Evolutionary conservation across 2,888 invertebrate genomes (phyloP).

Genomic region (Nesidiocoris tenuis): DNA sequence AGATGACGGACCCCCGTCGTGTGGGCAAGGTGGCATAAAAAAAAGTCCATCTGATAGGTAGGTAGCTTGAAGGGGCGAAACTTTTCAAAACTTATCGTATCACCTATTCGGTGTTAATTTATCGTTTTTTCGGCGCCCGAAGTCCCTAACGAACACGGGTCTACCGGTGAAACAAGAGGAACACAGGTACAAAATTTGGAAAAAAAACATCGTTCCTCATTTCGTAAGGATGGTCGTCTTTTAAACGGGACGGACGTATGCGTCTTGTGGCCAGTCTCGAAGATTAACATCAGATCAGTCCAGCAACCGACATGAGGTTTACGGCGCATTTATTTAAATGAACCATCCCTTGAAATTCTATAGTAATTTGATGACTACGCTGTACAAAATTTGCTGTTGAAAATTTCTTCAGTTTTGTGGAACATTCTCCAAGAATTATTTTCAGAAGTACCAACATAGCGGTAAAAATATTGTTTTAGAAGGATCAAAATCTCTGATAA

Average conservation of each 20-base stretch:
- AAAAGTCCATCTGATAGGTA: conserved; percentile 6
- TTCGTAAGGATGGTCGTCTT: not conserved
- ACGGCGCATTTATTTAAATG: no score
- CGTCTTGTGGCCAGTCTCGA: conserved; percentile 3
- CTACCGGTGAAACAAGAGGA: conserved; percentile 6
- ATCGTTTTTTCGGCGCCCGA: conserved; percentile 13
- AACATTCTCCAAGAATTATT: no score
- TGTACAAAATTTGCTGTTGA: no score
- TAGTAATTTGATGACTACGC: no score
- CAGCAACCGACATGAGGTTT: not conserved
- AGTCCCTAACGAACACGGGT: not conserved
- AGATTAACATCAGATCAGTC: conserved; percentile 2
- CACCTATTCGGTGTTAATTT: conserved; percentile 36
- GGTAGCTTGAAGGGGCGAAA: not conserved
- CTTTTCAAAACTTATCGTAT: conserved; percentile 17
- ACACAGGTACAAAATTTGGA: conserved; percentile 15
- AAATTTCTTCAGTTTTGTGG: no score
- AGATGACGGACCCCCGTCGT: conserved; percentile 13
- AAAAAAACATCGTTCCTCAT: conserved; percentile 14
- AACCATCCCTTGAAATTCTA: no score
- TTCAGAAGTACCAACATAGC: no score
- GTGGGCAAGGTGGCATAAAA: not conserved
- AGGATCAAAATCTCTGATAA: no score
- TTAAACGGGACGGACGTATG: conserved; percentile 1
- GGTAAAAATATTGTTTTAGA: no score